phyloP scores from a whole-genome alignment of 2,888 invertebrate species.

The Leptopilina syphax region DNA sequence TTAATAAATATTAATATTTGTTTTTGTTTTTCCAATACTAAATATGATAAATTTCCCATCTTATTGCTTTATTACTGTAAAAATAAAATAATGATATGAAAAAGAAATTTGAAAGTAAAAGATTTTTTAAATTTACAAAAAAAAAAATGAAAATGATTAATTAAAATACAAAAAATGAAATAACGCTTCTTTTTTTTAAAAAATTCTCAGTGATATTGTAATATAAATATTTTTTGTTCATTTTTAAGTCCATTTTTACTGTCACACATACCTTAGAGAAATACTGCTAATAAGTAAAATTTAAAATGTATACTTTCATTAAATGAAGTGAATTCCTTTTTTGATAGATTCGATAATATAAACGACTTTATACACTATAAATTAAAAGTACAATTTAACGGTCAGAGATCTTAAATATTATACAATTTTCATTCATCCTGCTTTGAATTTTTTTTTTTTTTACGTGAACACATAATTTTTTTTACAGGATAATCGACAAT shows the following conservation, averaged over 20 bases:
- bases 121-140: background rate
- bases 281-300: conserved; percentile 3
- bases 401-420: conserved; percentile 1
- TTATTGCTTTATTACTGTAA: too few species aligned
- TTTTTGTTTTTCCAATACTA: too few species aligned
- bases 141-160: background rate
- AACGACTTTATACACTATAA: conserved; percentile 9
- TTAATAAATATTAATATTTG: too few species aligned
- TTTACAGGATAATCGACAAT: background rate
- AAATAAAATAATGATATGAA: conserved; percentile 30
- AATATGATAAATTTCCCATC: too few species aligned
- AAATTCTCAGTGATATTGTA: background rate
- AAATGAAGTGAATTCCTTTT: conserved; percentile 15
- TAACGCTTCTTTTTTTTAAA: too few species aligned
- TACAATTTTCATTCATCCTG: background rate
- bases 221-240: conserved; percentile 9
- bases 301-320: conserved; percentile 5
- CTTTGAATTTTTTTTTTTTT: too few species aligned
- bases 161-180: background rate
- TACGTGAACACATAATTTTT: background rate
- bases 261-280: background rate
- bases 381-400: background rate
- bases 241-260: conserved; percentile 20
- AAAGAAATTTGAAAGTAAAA: conserved; percentile 40
- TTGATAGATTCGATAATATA: background rate